These are phyloP conservation scores for Tympanuchus pallidicinctus DNA, from an alignment of 2,113 vertebrate species.

Conservation along the genomic window DNA sequence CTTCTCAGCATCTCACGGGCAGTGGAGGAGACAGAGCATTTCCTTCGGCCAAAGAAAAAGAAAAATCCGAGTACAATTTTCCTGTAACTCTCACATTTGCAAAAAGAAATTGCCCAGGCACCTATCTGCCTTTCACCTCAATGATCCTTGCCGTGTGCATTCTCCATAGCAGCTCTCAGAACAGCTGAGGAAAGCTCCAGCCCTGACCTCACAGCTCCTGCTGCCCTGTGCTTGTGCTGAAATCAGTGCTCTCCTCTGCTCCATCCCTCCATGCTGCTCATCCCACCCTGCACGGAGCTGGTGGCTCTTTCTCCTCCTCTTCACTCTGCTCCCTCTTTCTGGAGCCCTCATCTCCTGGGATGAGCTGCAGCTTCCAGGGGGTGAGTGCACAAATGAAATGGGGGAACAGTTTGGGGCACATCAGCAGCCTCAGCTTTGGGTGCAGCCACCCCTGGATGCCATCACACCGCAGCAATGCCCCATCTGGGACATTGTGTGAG, in stretches of 20 bases:
- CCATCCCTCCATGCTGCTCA: background rate
- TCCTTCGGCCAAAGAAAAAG: background rate
- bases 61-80: background rate
- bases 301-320: background rate
- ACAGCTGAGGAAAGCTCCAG: background rate
- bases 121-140: rapidly evolving
- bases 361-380: background rate
- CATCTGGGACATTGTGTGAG: background rate
- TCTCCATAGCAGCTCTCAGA: background rate
- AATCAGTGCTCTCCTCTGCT: background rate
- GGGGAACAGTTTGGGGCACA: background rate
- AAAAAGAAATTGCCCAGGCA: background rate
- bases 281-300: background rate
- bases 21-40: background rate
- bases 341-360: background rate
- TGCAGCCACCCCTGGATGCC: background rate
- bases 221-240: background rate
- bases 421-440: background rate
- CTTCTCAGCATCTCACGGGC: background rate
- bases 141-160: background rate
- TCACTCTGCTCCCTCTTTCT: background rate
- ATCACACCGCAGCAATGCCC: background rate
- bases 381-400: background rate
- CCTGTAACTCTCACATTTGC: background rate
- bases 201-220: background rate